These are phyloP conservation scores for Heliopora coerulea DNA, from an alignment of 92 coral and sea anemone genomes.

Conservation along the genomic window DNA sequence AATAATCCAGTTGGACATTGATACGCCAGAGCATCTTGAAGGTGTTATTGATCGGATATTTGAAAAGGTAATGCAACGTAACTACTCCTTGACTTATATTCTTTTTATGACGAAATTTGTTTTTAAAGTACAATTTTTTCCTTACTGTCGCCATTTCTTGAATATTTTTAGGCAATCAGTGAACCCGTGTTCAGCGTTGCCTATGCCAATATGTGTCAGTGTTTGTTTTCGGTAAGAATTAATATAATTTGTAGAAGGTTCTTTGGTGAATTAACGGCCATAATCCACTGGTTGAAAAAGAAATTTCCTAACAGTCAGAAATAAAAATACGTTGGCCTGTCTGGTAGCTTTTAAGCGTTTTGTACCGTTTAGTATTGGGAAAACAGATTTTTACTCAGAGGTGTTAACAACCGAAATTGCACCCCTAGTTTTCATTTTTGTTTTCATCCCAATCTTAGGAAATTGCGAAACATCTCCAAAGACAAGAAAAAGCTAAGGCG, in stretches of 20 bases:
- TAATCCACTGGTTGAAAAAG: no score
- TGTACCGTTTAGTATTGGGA: no score
- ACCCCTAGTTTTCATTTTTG: no score
- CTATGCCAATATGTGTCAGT: slow-evolving; percentile 89
- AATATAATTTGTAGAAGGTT: no score
- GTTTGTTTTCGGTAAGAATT: slow-evolving; percentile 63
- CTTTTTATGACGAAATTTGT: no score
- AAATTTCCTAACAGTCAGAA: no score
- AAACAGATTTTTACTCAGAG: neutral
- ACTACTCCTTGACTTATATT: neutral
- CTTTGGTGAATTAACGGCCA: no score
- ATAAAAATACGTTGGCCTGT: no score
- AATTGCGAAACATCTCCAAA: slow-evolving; percentile 83
- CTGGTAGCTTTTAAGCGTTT: no score
- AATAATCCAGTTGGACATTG: slow-evolving; percentile 71
- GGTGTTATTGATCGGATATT: slow-evolving; percentile 78
- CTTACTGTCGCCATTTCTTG: neutral
- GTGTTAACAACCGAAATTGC: neutral
- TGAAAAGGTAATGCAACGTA: slow-evolving; percentile 64
- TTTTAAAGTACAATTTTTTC: no score
- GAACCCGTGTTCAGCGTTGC: slow-evolving; percentile 95
- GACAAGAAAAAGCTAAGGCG: slow-evolving; percentile 76
- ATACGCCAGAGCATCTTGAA: slow-evolving; percentile 79
- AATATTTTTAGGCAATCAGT: slow-evolving; percentile 69
- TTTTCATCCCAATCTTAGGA: no score